Percentiles rank a stretch among this genome's conserved stretches.
These are phyloP conservation scores for Gavia stellata DNA, from an alignment of 2,113 vertebrate species.

Conservation along the genomic window DNA sequence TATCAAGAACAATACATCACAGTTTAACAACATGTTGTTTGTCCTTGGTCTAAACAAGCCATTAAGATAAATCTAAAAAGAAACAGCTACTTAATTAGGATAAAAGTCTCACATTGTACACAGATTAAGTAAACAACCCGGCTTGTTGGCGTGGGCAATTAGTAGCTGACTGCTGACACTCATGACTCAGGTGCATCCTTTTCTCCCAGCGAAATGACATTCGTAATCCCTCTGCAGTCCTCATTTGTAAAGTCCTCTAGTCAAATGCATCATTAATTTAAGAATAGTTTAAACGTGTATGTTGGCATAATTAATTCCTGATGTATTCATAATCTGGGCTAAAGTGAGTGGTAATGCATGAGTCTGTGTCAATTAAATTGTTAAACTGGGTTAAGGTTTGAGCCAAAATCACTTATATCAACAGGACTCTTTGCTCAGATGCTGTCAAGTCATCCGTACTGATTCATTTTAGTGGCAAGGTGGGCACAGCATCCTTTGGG, in stretches of 20 bases:
- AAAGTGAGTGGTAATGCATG: background rate
- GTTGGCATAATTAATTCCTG: background rate
- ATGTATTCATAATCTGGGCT: background rate
- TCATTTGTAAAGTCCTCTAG: background rate
- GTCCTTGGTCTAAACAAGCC: background rate
- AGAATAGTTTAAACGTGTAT: background rate
- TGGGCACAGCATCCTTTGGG: background rate
- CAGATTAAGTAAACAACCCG: background rate
- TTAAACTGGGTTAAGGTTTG: background rate
- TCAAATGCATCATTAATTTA: background rate
- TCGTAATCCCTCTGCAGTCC: background rate
- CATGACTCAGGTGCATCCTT: background rate
- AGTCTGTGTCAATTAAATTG: background rate
- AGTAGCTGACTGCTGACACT: background rate
- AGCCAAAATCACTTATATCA: background rate
- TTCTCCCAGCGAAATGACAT: background rate
- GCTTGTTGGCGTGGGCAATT: background rate
- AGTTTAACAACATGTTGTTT: background rate
- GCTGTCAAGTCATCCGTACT: background rate
- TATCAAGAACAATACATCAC: background rate
- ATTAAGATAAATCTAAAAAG: background rate
- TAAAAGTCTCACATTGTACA: background rate
- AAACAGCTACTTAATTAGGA: background rate
- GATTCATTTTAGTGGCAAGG: background rate
- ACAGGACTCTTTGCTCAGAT: background rate